Base-by-base conservation (phyloP, 2,113 vertebrate genomes). In the Ivindomyrus marchei region DNA sequence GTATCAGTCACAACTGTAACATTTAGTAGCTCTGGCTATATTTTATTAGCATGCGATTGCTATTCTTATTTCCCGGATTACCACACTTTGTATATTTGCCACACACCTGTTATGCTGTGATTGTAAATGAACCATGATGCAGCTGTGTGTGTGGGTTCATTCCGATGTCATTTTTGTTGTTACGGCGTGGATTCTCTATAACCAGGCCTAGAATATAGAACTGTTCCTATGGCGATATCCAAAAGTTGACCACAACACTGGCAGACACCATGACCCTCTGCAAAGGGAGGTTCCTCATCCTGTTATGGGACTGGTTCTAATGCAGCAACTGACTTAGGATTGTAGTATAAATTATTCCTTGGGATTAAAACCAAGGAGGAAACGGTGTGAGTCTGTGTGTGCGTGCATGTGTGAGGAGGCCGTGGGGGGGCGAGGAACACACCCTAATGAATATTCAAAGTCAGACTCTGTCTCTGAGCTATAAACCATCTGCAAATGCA, bases 401-500 rank as follows among this genome's bases (percentile, higher is more conserved):
- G 70, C 4, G 70, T 77, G 31, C 15, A 7, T 77, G 70, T 39
- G 70, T 42, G 36, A 80, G 70, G 47, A n/a, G 88, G 52, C 11
- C 24, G 0, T 21, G 49, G 74, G 49, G 15, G 5, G 17, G 3
- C 0, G 52, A 17, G 27, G 8, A 9, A 13, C 27, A 53, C 85
- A 53, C 86, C 27, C 2, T 36, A 56, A 87, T 87, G 31, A 87
- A 87, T 53, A 53, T 53, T 87, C 49, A 87, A 31, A 52, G 27
- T 87, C 86, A 53, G 27, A 53, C 49, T 56, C 50, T 56, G 49
- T 87, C 52, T 56, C 50, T 36, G 47, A 87, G 85, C 85, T 52
- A 53, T 53, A 87, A 87, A 53, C 46, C 46, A 19, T 53, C 85
- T 87, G 49, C 86, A 87, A 87, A 56, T 36, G 86, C 31, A 87